Evolutionary conservation across 2,113 vertebrate species (phyloP).

Genomic region (Aythya baeri): DNA sequence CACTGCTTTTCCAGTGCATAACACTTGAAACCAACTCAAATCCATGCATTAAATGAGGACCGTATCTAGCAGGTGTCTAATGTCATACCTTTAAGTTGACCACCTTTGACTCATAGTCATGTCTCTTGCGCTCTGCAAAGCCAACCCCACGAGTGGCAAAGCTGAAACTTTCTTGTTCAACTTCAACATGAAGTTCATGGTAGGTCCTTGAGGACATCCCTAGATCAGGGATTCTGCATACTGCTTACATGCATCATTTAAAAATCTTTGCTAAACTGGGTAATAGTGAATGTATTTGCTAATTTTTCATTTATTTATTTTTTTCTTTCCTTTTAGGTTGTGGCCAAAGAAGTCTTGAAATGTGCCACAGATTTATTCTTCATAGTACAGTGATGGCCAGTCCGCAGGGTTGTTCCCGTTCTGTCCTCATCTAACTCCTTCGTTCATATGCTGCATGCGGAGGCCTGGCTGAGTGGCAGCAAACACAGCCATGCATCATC

Average conservation of each 20-base stretch:
- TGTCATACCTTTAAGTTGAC: no score
- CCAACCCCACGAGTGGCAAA: neutral
- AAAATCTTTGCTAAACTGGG: neutral
- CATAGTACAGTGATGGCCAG: accelerated
- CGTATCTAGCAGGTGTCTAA: neutral
- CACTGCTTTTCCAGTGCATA: neutral
- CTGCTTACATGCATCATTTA: neutral
- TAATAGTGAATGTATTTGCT: neutral
- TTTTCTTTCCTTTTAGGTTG: slow-evolving; percentile 16
- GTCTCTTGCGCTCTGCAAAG: neutral
- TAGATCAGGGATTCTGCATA: neutral
- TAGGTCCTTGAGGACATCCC: accelerated
- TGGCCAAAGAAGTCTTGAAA: neutral
- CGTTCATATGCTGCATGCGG: neutral
- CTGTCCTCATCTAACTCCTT: neutral
- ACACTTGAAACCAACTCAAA: neutral
- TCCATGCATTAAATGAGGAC: neutral
- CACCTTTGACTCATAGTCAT: no score
- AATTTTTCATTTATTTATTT: neutral
- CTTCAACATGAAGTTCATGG: neutral
- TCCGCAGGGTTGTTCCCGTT: neutral
- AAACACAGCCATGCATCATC: slow-evolving; percentile 86
- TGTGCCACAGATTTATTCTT: neutral
- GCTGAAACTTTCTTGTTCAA: neutral
- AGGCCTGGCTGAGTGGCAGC: neutral